phyloP scores from a whole-genome alignment of 2,113 vertebrate genomes.

The Cygnus buccinator region DNA sequence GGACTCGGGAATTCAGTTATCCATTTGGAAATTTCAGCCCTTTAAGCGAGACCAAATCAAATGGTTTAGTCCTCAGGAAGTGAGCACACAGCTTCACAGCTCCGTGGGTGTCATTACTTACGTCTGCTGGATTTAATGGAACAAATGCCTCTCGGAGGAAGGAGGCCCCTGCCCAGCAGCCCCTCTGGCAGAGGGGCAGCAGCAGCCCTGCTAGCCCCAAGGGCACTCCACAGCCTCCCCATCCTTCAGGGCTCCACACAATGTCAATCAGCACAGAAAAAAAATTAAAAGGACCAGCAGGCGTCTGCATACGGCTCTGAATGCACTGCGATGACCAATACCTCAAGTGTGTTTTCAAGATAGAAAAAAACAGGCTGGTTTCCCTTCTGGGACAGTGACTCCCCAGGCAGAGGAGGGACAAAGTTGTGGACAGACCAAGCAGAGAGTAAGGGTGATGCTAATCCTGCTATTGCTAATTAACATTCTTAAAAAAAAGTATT shows the following conservation, averaged over 20 bases:
- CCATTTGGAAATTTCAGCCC: slow-evolving; percentile 64
- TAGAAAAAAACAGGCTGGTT: neutral
- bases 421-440: rapidly evolving
- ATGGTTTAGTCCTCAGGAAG: slow-evolving; percentile 31
- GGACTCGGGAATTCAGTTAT: slow-evolving; percentile 67
- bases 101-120: neutral
- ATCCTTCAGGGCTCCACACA: rapidly evolving
- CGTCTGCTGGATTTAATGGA: slow-evolving; percentile 4
- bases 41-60: slow-evolving; percentile 14
- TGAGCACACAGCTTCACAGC: neutral
- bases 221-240: neutral
- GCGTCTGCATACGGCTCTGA: neutral
- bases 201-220: neutral
- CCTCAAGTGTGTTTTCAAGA: neutral
- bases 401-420: neutral
- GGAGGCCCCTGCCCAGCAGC: neutral
- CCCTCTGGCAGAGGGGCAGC: neutral
- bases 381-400: neutral
- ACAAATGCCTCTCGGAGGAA: neutral
- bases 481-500: no score
- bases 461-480: neutral
- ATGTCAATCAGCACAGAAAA: neutral
- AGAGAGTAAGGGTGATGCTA: neutral
- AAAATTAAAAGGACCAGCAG: neutral
- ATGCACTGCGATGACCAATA: neutral